Evolutionary conservation across 2,113 vertebrate genomes (phyloP).

Genomic region (Neofelis nebulosa): DNA sequence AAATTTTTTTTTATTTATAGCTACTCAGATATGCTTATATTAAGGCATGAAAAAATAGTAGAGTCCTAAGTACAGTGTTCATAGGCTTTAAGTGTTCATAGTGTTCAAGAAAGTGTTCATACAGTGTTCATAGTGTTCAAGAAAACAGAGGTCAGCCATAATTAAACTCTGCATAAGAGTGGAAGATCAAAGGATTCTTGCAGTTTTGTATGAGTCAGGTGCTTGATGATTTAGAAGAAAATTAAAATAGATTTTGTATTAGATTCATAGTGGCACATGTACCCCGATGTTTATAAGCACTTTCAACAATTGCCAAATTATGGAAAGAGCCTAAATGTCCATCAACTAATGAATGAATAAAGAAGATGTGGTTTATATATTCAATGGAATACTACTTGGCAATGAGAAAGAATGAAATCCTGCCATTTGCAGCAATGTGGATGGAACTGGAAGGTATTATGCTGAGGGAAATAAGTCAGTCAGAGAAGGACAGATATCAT

Average conservation of each 20-base stretch:
- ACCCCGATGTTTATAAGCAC: too few relatives aligned
- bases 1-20: constrained; percentile 25
- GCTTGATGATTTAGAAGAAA: constrained; percentile 32
- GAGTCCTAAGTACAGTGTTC: background rate
- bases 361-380: too few relatives aligned
- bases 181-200: background rate
- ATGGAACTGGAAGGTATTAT: too few relatives aligned
- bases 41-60: background rate
- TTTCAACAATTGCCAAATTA: too few relatives aligned
- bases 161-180: background rate
- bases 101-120: too few relatives aligned
- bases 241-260: background rate
- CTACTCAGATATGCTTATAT: constrained; percentile 18
- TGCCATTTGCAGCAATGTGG: too few relatives aligned
- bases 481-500: too few relatives aligned
- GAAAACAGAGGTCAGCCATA: background rate
- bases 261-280: background rate
- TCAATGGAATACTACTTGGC: too few relatives aligned
- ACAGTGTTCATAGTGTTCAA: background rate
- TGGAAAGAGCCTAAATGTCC: too few relatives aligned
- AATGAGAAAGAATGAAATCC: too few relatives aligned
- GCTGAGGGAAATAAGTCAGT: too few relatives aligned
- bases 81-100: background rate
- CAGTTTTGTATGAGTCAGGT: background rate
- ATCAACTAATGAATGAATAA: too few relatives aligned